Base-by-base conservation (phyloP, 2,888 invertebrate genomes). In the Drosophila limbata region DNA sequence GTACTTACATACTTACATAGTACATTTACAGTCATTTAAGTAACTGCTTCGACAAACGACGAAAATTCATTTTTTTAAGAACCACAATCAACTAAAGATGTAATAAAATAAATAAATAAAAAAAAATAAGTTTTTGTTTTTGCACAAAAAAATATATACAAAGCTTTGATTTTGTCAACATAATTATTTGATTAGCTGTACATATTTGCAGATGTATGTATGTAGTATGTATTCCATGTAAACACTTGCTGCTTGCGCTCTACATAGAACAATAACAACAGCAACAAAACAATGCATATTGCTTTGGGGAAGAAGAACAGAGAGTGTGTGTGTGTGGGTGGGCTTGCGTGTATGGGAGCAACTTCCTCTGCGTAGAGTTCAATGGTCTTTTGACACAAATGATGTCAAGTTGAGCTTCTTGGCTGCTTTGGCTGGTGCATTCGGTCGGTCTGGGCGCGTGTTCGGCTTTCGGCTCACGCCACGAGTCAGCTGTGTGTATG, bases 341-440 rank as follows among this genome's bases (percentile, higher is more conserved):
- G 44, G 19, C 10, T 33, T 56, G 45, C 8, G 21, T 44, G 47
- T 33, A 53, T 52, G 52, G 66, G 65, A 33, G 55, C 63, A 76
- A 79, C 77, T 70, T 73, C 65, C 68, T 73, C 84, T 70, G 71
- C 76, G 55, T 67, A 86, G 87, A 91, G 91, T 92, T 92, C 92
- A 91, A 91, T 92, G 91, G 90, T 90, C 92, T 92, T 92, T 91
- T 91, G 90, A 91, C 91, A 90, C 86, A 90, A 91, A 90, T 90
- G 90, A 89, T 91, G 91, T 91, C 91, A 91, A 91, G 91, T 92
- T 91, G 90, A 90, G 90, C 86, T 81, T 81, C 79, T 79, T 69
- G 59, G 66, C 56, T 65, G 42, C 42, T 61, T 35, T 35, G 35
- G 35, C 19, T 65, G 56, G 19, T 52, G 55, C 62, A 62, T 51